Evolutionary conservation across 2,113 vertebrate species (phyloP).

Genomic region (Nesoenas mayeri): DNA sequence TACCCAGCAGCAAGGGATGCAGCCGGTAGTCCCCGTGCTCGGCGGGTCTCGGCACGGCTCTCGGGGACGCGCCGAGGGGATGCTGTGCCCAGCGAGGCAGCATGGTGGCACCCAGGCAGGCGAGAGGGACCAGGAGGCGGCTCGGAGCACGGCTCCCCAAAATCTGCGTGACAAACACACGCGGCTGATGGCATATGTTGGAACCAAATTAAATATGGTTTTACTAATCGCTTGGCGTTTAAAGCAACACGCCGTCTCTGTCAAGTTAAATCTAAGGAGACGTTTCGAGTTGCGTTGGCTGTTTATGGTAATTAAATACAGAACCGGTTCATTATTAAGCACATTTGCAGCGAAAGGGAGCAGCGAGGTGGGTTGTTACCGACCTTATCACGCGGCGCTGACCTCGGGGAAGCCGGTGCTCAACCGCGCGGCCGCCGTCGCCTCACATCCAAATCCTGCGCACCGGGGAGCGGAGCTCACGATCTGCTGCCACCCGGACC

Average conservation of each 20-base stretch:
- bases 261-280: neutral
- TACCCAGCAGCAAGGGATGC: constrained; percentile 3
- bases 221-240: neutral
- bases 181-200: neutral
- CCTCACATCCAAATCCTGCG: neutral
- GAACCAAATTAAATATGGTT: neutral
- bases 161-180: constrained; percentile 18
- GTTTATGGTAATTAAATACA: neutral
- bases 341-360: neutral
- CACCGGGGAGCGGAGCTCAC: neutral
- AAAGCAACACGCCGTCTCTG: neutral
- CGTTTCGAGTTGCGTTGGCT: neutral
- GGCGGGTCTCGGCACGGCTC: neutral
- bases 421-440: neutral
- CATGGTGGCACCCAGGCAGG: neutral
- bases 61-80: neutral
- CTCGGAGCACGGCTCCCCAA: neutral
- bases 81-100: constrained; percentile 15
- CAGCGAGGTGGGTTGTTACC: neutral
- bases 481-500: neutral
- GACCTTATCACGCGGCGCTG: neutral
- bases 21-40: constrained; percentile 3
- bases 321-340: neutral
- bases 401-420: neutral
- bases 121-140: neutral